Base-by-base conservation (phyloP, 2,797 vertebrate genomes). In the Menidia menidia region DNA sequence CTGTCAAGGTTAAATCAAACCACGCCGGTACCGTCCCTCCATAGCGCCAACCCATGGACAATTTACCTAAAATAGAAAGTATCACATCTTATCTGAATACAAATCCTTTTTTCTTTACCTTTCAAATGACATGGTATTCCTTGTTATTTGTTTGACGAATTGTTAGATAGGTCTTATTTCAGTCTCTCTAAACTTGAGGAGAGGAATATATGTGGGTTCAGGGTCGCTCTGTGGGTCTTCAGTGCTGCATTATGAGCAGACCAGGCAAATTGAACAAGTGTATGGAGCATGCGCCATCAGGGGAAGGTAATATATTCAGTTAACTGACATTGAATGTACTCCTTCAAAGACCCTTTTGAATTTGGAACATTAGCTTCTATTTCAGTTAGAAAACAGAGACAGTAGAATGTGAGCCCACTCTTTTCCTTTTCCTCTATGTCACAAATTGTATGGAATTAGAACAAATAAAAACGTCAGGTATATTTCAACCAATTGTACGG, bases 261-360 rank as follows among this genome's bases (percentile, higher is more conserved):
- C 75, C 59, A 74, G 81, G 75, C 72, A 88, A 86, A 89, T 76
- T 87, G 71, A 88, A 87, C 89, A 88, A 91, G 87, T 89, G 70
- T 74, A 82, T 63, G 76, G 66, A 78, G 77, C 83, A 79, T 75
- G 68, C 75, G 78, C 67, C 75, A 85, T 87, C 73, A 81, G 73
- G 73, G 73, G 83, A 85, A 60, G 76, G 78, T 81, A 71, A 85
- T 75, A 68, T 87, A 86, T 78, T 83, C 68, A 62, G 82, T 62
- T 88, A 88, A 86, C 78, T 89, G 84, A 81, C 75, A 61, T 65
- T 45, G 2, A 44, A 45, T 41, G 30, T 51, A 19, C 42, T 4
- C 4, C 5, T 45, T 31, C 44, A 56, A 42, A 48, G 3, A 16
- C 19, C 54, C 44, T 14, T 44, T 58, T 12, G 7, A 42, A 30